A percentile compares a stretch with the other conserved stretches of the same genome.
These are phyloP conservation scores for Sitophilus oryzae DNA, from an alignment of 1,140 invertebrate species.

Conservation along the genomic window DNA sequence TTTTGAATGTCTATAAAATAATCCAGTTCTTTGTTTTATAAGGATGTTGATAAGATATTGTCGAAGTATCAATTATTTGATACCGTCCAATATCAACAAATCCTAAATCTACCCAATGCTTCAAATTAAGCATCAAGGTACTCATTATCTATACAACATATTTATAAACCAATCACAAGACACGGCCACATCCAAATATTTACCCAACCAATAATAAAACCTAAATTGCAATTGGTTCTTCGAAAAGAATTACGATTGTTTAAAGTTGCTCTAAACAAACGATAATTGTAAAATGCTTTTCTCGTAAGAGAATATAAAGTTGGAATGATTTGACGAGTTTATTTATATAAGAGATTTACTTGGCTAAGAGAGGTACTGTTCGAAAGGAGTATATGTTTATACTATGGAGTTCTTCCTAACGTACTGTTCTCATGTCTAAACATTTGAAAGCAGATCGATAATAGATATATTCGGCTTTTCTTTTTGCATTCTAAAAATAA, in stretches of 20 bases:
- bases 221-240: constrained; percentile 12
- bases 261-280: constrained; percentile 14
- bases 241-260: constrained; percentile 23
- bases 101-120: background rate
- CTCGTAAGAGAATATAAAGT: constrained; percentile 14
- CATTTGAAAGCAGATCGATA: no score
- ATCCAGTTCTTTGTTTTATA: no score
- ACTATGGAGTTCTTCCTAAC: no score
- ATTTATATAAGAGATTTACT: constrained; percentile 5
- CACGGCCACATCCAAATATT: constrained; percentile 15
- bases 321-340: constrained; percentile 7
- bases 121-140: background rate
- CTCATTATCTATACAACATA: background rate
- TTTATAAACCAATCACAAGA: constrained; percentile 1
- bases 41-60: no score
- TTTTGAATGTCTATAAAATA: no score
- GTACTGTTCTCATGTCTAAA: no score
- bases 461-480: no score
- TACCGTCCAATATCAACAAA: no score
- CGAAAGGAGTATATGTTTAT: no score
- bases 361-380: no score
- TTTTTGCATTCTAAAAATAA: no score
- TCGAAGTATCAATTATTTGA: no score
- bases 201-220: constrained; percentile 13
- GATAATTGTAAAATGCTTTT: constrained; percentile 20